phyloP scores from a whole-genome alignment of 1,140 invertebrate species.

The Pogonus chalceus region DNA sequence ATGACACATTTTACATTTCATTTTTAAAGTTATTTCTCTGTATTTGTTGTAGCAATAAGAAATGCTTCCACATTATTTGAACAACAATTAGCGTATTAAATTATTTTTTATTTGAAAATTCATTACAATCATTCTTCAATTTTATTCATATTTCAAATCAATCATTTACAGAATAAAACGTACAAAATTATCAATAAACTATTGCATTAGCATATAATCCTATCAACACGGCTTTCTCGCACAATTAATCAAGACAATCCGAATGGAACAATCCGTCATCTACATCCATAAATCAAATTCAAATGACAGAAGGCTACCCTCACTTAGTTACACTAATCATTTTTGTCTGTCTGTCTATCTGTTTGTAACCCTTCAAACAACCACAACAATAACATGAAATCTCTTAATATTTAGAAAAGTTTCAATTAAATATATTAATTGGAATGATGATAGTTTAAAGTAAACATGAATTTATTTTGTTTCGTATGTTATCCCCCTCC shows the following conservation, averaged over 20 bases:
- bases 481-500: no score
- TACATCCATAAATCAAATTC: neutral
- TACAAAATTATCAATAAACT: conserved; percentile 3
- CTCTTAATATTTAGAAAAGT: neutral
- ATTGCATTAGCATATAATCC: conserved; percentile 2
- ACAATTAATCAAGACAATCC: conserved; percentile 4
- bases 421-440: no score
- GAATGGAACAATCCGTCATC: conserved; percentile 2
- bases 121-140: neutral
- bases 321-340: neutral
- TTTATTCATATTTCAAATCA: neutral
- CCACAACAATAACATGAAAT: neutral
- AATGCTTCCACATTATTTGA: no score
- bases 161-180: neutral
- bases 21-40: no score
- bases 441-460: no score
- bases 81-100: no score
- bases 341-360: neutral
- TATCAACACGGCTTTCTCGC: neutral
- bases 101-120: no score
- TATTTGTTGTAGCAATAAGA: no score
- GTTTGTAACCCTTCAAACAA: neutral
- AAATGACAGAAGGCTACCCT: neutral
- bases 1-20: neutral
- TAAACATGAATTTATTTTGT: no score